Evolutionary conservation across 2,113 vertebrate genomes (phyloP).

Genomic region (Onychorhynchus coronatus): DNA sequence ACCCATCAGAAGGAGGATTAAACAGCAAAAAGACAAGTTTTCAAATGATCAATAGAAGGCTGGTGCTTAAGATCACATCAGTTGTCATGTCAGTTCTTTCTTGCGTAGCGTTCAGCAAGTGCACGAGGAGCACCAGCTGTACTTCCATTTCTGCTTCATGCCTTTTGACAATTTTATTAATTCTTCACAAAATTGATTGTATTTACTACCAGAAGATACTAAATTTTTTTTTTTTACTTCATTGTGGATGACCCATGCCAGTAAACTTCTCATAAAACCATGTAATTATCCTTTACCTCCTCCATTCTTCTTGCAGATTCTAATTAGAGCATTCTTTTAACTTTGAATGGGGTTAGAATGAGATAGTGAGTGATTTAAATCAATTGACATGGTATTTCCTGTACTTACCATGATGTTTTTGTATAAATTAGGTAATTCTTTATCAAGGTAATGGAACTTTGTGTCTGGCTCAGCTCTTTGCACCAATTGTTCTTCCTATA

Average conservation of each 20-base stretch:
- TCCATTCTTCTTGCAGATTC: background rate
- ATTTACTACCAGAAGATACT: background rate
- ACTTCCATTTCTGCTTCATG: background rate
- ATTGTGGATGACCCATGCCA: background rate
- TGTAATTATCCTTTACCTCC: background rate
- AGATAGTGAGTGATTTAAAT: background rate
- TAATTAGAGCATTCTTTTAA: background rate
- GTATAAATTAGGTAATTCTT: background rate
- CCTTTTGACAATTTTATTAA: background rate
- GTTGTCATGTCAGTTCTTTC: background rate
- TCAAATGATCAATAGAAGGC: background rate
- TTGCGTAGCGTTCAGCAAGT: background rate
- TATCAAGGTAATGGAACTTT: background rate
- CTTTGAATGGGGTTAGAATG: slow-evolving; percentile 5
- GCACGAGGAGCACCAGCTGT: background rate
- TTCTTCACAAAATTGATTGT: background rate
- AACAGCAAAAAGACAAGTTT: background rate
- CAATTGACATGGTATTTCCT: background rate
- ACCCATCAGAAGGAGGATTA: background rate
- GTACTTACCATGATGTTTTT: background rate
- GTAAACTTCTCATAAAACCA: background rate
- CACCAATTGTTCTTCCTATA: background rate
- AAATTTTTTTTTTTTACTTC: background rate
- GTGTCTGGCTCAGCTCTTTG: background rate
- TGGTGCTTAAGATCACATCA: background rate